phyloP scores from a whole-genome alignment of 2,888 invertebrate genomes.

The Cyclophora punctaria region DNA sequence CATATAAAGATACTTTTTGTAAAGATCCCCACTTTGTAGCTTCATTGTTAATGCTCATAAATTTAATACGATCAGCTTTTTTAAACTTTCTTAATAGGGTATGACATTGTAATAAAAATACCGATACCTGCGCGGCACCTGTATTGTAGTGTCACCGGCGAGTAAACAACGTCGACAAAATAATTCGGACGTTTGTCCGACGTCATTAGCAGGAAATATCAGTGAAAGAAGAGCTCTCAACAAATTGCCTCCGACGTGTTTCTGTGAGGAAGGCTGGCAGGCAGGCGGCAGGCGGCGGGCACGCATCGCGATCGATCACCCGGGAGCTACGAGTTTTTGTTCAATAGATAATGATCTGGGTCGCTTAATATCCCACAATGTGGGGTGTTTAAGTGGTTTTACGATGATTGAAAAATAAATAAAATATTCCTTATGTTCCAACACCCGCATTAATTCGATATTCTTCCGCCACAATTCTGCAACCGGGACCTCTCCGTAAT shows the following conservation, averaged over 20 bases:
- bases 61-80: no score
- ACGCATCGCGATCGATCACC: slow-evolving; percentile 32
- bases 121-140: slow-evolving; percentile 4
- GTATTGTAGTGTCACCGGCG: slow-evolving; percentile 18
- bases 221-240: slow-evolving; percentile 14
- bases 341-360: slow-evolving; percentile 34
- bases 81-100: not conserved
- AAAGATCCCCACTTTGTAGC: no score
- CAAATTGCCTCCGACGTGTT: slow-evolving; percentile 18
- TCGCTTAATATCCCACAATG: slow-evolving; percentile 32
- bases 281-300: not conserved
- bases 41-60: no score
- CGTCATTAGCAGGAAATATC: slow-evolving; percentile 15
- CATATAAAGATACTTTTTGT: no score
- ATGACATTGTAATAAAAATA: not conserved
- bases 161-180: slow-evolving; percentile 12
- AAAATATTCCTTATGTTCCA: slow-evolving; percentile 21
- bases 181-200: slow-evolving; percentile 13
- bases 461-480: slow-evolving; percentile 6
- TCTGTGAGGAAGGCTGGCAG: slow-evolving; percentile 18
- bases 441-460: slow-evolving; percentile 24
- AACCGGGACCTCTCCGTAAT: slow-evolving; percentile 13
- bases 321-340: slow-evolving; percentile 30
- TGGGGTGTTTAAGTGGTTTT: slow-evolving; percentile 22
- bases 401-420: slow-evolving; percentile 23